A percentile compares a stretch with the other conserved stretches of the same genome.
These are phyloP conservation scores for Pollenia griseotomentosa DNA, from an alignment of 2,888 invertebrate species.

Conservation along the genomic window DNA sequence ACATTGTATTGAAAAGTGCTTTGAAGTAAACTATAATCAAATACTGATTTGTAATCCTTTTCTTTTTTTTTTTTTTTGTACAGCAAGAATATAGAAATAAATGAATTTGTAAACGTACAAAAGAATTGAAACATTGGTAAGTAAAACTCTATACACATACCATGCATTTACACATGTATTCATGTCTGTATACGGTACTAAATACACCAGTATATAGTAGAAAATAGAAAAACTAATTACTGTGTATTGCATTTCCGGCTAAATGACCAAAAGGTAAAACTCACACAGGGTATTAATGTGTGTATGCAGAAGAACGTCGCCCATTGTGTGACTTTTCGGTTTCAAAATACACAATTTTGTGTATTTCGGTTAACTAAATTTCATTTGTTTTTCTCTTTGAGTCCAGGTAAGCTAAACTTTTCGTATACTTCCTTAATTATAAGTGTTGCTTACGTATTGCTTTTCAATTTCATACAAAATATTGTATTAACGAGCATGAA, in stretches of 20 bases:
- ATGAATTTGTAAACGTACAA: background rate
- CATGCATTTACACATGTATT: background rate
- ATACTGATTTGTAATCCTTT: background rate
- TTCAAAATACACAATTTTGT: background rate
- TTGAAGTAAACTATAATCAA: constrained; percentile 15
- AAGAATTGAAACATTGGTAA: no score
- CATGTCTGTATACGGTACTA: background rate
- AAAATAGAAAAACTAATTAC: constrained; percentile 39
- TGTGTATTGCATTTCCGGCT: constrained; percentile 39
- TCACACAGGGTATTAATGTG: background rate
- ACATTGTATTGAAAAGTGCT: background rate
- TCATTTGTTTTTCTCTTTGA: background rate
- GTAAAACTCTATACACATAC: no score
- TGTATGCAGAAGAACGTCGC: background rate
- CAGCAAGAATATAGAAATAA: background rate
- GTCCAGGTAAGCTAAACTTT: background rate
- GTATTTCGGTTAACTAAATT: background rate
- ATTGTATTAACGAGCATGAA: constrained; percentile 34
- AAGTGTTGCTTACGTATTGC: constrained; percentile 38
- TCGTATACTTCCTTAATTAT: constrained; percentile 23
- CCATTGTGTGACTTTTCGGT: background rate
- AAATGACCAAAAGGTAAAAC: constrained; percentile 28
- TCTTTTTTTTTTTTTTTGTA: background rate
- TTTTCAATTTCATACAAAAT: constrained; percentile 32
- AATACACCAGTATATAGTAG: background rate